These are phyloP conservation scores for Saturnia japonica DNA, from an alignment of 2,888 invertebrate genomes.

Conservation along the genomic window DNA sequence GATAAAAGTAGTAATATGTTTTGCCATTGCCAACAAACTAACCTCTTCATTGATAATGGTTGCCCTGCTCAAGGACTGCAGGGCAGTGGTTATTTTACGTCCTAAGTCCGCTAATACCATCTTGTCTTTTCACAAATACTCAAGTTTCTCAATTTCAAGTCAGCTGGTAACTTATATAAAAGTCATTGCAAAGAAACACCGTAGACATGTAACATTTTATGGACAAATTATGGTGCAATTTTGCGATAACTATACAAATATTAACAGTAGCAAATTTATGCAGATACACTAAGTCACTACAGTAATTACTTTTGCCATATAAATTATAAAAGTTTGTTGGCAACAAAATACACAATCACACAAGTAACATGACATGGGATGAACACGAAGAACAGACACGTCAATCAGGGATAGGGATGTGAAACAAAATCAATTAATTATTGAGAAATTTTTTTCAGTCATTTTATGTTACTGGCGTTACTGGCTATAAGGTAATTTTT, in stretches of 20 bases:
- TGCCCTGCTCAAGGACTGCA: constrained; percentile 98
- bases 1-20: background rate
- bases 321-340: constrained; percentile 4
- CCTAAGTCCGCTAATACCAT: constrained; percentile 99
- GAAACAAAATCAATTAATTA: too few relatives aligned
- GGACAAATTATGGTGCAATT: background rate
- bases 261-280: background rate
- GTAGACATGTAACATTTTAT: constrained; percentile 23
- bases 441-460: too few relatives aligned
- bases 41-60: constrained; percentile 99
- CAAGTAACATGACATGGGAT: constrained; percentile 45
- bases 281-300: background rate
- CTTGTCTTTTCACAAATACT: constrained; percentile 59
- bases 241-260: background rate
- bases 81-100: constrained; percentile 98
- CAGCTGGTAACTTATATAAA: constrained; percentile 41
- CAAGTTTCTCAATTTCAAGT: constrained; percentile 36
- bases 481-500: too few relatives aligned
- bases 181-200: background rate
- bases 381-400: constrained; percentile 61
- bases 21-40: constrained; percentile 36
- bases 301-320: background rate
- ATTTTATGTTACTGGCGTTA: too few relatives aligned
- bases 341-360: background rate
- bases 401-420: constrained; percentile 30